Base-by-base conservation (phyloP, 2,888 invertebrate species). In the Syrista parreyssii region DNA sequence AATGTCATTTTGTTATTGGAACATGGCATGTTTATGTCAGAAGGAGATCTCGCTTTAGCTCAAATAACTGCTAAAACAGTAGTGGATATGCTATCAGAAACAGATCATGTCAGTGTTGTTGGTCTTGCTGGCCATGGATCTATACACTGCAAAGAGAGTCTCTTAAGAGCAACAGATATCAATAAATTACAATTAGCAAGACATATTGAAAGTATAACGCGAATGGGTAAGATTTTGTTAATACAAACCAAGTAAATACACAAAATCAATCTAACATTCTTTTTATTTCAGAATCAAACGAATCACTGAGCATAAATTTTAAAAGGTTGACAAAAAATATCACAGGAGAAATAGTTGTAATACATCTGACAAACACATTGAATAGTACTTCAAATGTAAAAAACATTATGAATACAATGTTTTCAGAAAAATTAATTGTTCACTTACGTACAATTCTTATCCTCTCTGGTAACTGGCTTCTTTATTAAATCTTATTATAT, bases 11-110 rank as follows among this genome's bases (percentile, higher is more conserved):
- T 91, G 4, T 79, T 91, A 3, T 75, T 91, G 77, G 91, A 91
- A 36, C 90, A 91, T 40, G 88, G 86, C 23, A 81, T 80, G 30
- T 89, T 87, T 31, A 90, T 91, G 90, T 89, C 90, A 0, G 91
- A 91, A 74, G 87, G 89, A 32, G 91, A 91, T 68, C 82, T 90
- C 30, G 82, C 88, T 4, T 79, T 90, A 23, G 90, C 89, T 68
- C 91, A 90, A 79, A 88, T 89, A 77, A 88, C 89, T 71, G 90
- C 90, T 12, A 91, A 89, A 82, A 89, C 89, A 11, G 88, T 91
- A 33, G 84, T 91, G 3, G 90, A 91, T 31, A 90, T 91, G 89
- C 80, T 91, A 4, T 86, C 89, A 1, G 90, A 91, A 68, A 86
- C 84, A 4, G 91, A 91, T 81, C 85, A 82, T n/a, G 86, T 91